Base-by-base conservation (phyloP, 2,113 vertebrate species). In the Trogon melanurus region DNA sequence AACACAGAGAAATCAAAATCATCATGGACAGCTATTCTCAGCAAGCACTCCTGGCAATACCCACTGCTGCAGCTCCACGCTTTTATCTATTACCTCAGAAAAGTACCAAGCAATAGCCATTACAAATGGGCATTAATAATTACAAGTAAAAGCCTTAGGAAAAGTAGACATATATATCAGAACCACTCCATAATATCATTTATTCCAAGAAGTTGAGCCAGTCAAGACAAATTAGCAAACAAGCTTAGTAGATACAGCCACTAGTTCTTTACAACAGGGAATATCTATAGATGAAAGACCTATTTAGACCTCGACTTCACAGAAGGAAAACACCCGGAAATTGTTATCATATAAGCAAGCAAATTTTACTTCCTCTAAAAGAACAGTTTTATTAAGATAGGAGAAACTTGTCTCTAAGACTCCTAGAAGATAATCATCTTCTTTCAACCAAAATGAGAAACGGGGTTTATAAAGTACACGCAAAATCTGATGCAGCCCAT, bases 71-170 rank as follows among this genome's bases (percentile, higher is more conserved):
- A 65, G 58, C 15, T 91, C 79, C 0, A 0, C 3, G 13, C 88
- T 92, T 93, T 88, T 65, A 86, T 91, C 93, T 72, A 75, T 82
- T 90, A 84, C 72, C 75, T 95, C 82, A 64, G 74, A 32, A 53
- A 90, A 86, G 88, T 36, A 92, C 61, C 66, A 75, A n/a, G 2
- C 93, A 85, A 96, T 81, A 89, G 83, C 76, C 88, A 87, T 81
- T 97, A 88, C 80, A 89, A 94, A 96, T 62, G 75, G 74, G 36
- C 66, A 91, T 92, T 70, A 92, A 96, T 95, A 97, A 91, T 74
- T 92, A 71, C 83, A 88, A 89, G 66, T 71, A 92, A 93, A 93
- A 9, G 44, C 79, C 82, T 93, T 80, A 78, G 75, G 79, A 96
- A 94, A 93, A 26, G 32, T 26, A 91, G 81, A 70, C 72, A 58